A percentile compares a stretch with the other conserved stretches of the same genome.
Evolutionary conservation across 2,797 vertebrate species (phyloP).

Genomic region (Acanthiza pusilla): DNA sequence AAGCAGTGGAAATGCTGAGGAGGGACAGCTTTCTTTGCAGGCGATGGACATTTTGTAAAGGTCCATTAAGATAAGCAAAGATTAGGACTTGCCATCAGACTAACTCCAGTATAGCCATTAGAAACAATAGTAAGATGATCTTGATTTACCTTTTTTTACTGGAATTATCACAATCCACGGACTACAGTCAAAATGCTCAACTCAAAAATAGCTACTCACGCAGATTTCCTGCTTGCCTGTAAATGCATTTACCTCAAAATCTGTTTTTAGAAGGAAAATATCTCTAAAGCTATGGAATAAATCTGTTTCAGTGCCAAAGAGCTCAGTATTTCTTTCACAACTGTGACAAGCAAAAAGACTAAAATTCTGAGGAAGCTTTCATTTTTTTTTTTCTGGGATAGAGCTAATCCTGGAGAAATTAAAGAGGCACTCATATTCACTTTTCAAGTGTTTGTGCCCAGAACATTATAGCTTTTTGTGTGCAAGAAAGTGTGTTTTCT

Average conservation of each 20-base stretch:
- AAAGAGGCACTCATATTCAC: not conserved
- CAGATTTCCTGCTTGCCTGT: not conserved
- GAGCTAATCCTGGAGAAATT: not conserved
- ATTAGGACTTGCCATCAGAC: not conserved
- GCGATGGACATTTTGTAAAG: not conserved
- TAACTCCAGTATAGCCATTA: fast-evolving
- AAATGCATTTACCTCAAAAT: not conserved
- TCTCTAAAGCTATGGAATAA: not conserved
- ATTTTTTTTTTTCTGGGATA: not conserved
- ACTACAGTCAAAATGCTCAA: not conserved
- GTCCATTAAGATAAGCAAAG: not conserved
- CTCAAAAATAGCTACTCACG: not conserved
- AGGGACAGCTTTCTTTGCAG: not conserved
- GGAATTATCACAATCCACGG: not conserved
- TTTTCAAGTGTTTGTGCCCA: not conserved
- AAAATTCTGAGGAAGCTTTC: not conserved
- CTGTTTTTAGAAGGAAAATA: not conserved
- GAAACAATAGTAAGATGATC: not conserved
- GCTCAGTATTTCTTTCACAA: not conserved
- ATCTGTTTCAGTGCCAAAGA: not conserved
- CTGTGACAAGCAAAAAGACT: not conserved
- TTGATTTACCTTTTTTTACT: not conserved
- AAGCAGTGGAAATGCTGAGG: not conserved
- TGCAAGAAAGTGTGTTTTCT: not conserved
- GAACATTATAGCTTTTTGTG: not conserved